A percentile compares a stretch with the other conserved stretches of the same genome.
These are phyloP conservation scores for Athene noctua DNA, from an alignment of 2,113 vertebrate genomes.

Conservation along the genomic window DNA sequence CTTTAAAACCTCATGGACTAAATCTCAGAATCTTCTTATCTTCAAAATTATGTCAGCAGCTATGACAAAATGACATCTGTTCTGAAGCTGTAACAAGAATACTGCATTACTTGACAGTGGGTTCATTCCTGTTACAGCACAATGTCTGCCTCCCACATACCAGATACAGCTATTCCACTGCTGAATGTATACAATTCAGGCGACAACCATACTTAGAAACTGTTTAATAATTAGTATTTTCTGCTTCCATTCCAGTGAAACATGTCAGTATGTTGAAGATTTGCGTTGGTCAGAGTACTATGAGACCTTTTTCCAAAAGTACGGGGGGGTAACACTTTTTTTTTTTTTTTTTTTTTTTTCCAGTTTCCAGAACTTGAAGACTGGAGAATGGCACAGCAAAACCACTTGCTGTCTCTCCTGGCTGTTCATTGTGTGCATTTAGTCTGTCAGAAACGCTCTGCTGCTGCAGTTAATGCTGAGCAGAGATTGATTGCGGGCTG, in stretches of 20 bases:
- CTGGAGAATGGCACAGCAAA: neutral
- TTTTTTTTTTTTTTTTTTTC: neutral
- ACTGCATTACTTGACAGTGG: neutral
- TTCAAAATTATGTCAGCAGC: conserved; percentile 53
- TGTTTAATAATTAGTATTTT: neutral
- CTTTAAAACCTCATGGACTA: conserved; percentile 25
- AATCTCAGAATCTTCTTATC: conserved; percentile 64
- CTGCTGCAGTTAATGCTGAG: conserved; percentile 37
- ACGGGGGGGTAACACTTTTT: neutral
- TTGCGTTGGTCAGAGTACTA: neutral
- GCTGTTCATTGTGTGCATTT: neutral
- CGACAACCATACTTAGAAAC: neutral
- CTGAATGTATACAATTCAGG: neutral
- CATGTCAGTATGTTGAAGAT: neutral
- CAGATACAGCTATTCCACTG: neutral
- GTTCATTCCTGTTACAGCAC: neutral
- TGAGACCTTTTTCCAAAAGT: neutral
- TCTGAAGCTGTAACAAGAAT: neutral
- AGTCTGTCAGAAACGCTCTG: conserved; percentile 33
- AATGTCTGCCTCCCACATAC: neutral
- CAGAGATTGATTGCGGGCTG: conserved; percentile 31
- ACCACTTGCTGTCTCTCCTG: neutral
- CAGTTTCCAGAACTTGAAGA: neutral
- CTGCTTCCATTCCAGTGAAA: neutral
- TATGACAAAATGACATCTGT: conserved; percentile 57